Evolutionary conservation across 2,888 invertebrate genomes (phyloP), one percentile per base, ranked within the genome.

Genomic region (Gandaritis pyraliata): DNA sequence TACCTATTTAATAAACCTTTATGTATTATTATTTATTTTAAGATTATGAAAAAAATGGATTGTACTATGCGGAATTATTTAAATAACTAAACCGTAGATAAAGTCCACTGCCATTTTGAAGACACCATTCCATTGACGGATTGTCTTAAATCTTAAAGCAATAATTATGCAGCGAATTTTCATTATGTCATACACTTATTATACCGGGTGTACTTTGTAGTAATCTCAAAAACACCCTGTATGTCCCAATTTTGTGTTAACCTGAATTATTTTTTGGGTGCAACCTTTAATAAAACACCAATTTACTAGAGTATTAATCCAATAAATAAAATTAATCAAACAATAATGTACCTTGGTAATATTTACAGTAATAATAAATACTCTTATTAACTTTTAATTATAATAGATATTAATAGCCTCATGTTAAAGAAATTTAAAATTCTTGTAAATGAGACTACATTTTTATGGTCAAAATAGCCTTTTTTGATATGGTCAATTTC

Each of bases 101-200:
- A 47, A 48, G 1, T 52, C 43, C 73, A 72, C 73, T 73, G 73
- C 73, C 73, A 71, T 56, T 58, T 58, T 54, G 16, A 63, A 55
- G 18, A 57, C 46, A 51, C 61, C 71, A 73, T 71, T 72, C 72
- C 69, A 62, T 48, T 55, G 61, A 62, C 69, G 49, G 49, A 23
- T 15, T 45, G 30, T 53, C 48, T 8, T 29, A 36, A 64, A 71
- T 53, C 48, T 8, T 29, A 36, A 64, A 71, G 73, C 72, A 72
- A 73, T 73, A 72, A 69, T 61, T 43, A 62, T 58, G 64, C 65
- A 69, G 67, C 61, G 67, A 67, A 64, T 45, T 38, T 45, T 58
- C 39, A 12, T 54, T 38, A 60, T 58, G 57, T 63, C n/a, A n/a
- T n/a, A n/a, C n/a, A n/a, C n/a, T 57, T 58, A 36, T 29, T 60